Evolutionary conservation across 1,140 invertebrate species (phyloP).

Genomic region (Hylyphantes graminicola): DNA sequence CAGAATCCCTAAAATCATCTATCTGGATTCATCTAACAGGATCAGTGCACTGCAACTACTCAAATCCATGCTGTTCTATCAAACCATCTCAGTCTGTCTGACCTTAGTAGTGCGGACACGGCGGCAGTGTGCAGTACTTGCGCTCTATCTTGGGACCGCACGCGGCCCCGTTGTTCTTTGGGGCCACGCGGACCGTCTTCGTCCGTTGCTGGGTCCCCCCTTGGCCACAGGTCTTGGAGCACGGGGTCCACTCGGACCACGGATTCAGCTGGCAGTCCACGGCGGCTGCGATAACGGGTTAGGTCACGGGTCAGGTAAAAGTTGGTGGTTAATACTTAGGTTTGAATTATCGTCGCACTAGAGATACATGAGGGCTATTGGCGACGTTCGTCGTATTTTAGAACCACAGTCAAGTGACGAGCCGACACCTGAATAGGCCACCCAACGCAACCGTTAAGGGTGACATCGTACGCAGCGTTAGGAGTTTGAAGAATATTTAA

Average conservation of each 20-base stretch:
- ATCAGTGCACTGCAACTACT: too few species aligned
- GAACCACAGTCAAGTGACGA: too few species aligned
- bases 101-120: conserved; percentile 64
- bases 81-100: background rate
- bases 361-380: too few species aligned
- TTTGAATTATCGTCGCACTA: too few species aligned
- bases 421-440: too few species aligned
- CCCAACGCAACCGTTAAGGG: too few species aligned
- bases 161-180: conserved; percentile 76
- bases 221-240: conserved; percentile 77
- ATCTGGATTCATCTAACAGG: too few species aligned
- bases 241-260: conserved; percentile 82
- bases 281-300: background rate
- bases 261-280: conserved; percentile 76
- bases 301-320: background rate
- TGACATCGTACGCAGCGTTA: too few species aligned
- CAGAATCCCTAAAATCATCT: too few species aligned
- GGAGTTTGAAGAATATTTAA: too few species aligned
- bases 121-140: conserved; percentile 66
- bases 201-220: conserved; percentile 68
- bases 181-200: conserved; percentile 70
- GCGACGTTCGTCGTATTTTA: too few species aligned
- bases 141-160: conserved; percentile 73
- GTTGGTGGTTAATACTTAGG: background rate
- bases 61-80: too few species aligned